Evolutionary conservation across 2,113 vertebrate genomes (phyloP).

Genomic region (Cinclus cinclus): DNA sequence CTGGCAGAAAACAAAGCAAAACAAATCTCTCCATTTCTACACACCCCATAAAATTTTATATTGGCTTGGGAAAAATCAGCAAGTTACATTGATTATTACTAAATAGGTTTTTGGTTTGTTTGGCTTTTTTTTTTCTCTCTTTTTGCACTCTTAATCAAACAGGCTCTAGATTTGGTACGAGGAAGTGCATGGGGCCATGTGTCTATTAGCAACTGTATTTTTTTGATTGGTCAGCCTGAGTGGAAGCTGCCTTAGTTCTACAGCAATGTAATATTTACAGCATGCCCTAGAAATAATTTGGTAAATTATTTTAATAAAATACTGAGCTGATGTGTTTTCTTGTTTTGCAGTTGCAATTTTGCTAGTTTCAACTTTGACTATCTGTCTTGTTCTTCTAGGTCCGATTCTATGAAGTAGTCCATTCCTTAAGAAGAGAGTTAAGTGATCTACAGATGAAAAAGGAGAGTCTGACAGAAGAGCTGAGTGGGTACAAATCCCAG

Average conservation of each 20-base stretch:
- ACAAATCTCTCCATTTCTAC: neutral
- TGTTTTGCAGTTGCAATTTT: neutral
- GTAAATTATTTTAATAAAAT: neutral
- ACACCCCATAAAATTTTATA: neutral
- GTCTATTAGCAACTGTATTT: neutral
- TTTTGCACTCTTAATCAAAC: neutral
- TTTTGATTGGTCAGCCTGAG: neutral
- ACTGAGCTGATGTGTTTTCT: neutral
- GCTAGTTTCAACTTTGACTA: neutral
- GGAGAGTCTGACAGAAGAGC: slow-evolving; percentile 78
- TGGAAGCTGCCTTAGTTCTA: neutral
- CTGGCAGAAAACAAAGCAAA: neutral
- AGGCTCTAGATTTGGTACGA: neutral
- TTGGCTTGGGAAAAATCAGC: neutral
- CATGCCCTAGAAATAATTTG: neutral
- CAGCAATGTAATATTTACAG: neutral
- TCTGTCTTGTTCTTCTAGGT: slow-evolving; percentile 70
- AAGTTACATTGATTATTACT: neutral
- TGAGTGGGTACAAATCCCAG: slow-evolving; percentile 79
- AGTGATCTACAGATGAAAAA: slow-evolving; percentile 82
- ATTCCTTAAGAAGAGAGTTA: slow-evolving; percentile 81
- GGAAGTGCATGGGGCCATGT: neutral
- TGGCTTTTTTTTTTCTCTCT: neutral
- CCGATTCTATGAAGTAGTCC: slow-evolving; percentile 86
- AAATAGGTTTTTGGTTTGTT: neutral